Conservation (phyloP, 2,797 vertebrate genomes). For the Danionella dracula region DNA sequence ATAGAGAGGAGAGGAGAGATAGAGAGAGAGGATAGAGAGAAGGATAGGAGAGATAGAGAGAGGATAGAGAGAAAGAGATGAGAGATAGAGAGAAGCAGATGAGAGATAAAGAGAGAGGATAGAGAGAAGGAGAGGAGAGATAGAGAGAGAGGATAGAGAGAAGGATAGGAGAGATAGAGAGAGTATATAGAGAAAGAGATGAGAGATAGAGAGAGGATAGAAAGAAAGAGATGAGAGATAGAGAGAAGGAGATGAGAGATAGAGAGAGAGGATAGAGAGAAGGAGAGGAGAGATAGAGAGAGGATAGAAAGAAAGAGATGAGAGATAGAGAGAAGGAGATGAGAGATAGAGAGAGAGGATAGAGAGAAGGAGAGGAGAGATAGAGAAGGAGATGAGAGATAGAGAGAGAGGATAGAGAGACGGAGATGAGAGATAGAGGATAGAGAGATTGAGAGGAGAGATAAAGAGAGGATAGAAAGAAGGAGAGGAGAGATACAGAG, state of each 20-base stretch:
- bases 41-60: slow-evolving; percentile 21
- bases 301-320: slow-evolving; percentile 30
- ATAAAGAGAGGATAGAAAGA: slow-evolving; percentile 21
- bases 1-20: slow-evolving; percentile 18
- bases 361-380: slow-evolving; percentile 8
- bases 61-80: no score
- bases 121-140: slow-evolving; percentile 6
- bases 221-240: no score
- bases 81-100: neutral
- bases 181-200: slow-evolving; percentile 14
- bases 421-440: neutral
- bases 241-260: slow-evolving; percentile 2
- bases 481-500: slow-evolving; percentile 23
- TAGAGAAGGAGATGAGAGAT: slow-evolving; percentile 31
- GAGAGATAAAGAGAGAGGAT: slow-evolving; percentile 31
- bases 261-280: slow-evolving; percentile 28
- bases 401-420: slow-evolving; percentile 27
- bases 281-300: slow-evolving; percentile 4
- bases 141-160: slow-evolving; percentile 29
- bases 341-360: slow-evolving; percentile 29
- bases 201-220: slow-evolving; percentile 30
- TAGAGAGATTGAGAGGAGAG: slow-evolving; percentile 33
- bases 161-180: slow-evolving; percentile 22
- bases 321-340: no score
- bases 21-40: slow-evolving; percentile 27